A percentile compares a stretch with the other conserved stretches of the same genome.
These are phyloP conservation scores for Dynastes hyllus DNA, from an alignment of 2,888 invertebrate species.

Conservation along the genomic window DNA sequence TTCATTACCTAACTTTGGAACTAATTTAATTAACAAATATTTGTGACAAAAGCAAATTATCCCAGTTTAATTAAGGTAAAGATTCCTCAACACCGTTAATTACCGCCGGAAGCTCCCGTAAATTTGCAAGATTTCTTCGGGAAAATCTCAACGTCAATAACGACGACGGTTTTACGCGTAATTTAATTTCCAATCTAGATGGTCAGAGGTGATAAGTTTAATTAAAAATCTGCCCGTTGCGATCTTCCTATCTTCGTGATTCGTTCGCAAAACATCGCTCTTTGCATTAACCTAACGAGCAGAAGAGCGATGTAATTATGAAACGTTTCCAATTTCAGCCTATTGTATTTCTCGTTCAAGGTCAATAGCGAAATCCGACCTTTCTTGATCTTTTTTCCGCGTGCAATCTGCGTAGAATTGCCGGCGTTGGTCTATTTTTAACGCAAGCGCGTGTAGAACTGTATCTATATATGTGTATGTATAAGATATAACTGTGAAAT, in stretches of 20 bases:
- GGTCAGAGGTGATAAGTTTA: background rate
- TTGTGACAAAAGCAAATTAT: too few relatives aligned
- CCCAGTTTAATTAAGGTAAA: too few relatives aligned
- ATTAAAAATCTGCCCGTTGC: background rate
- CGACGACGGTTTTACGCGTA: background rate
- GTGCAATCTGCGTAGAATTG: conserved; percentile 21
- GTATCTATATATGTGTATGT: background rate
- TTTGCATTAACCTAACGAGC: background rate
- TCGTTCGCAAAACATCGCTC: background rate
- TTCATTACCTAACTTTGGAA: too few relatives aligned
- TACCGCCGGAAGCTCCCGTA: too few relatives aligned
- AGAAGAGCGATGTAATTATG: conserved; percentile 22
- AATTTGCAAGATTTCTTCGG: too few relatives aligned
- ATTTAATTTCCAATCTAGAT: conserved; percentile 18
- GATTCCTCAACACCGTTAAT: too few relatives aligned
- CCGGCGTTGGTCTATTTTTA: background rate
- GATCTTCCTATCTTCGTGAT: conserved; percentile 2
- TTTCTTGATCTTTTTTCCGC: conserved; percentile 7
- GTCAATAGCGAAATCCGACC: conserved; percentile 27
- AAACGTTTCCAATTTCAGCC: conserved; percentile 33
- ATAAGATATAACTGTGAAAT: background rate
- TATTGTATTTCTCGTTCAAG: conserved; percentile 34
- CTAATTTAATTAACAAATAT: too few relatives aligned
- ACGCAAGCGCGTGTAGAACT: background rate
- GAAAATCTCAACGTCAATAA: background rate